These are phyloP conservation scores for Eledone cirrhosa DNA, from an alignment of 2,888 invertebrate genomes.

Conservation along the genomic window DNA sequence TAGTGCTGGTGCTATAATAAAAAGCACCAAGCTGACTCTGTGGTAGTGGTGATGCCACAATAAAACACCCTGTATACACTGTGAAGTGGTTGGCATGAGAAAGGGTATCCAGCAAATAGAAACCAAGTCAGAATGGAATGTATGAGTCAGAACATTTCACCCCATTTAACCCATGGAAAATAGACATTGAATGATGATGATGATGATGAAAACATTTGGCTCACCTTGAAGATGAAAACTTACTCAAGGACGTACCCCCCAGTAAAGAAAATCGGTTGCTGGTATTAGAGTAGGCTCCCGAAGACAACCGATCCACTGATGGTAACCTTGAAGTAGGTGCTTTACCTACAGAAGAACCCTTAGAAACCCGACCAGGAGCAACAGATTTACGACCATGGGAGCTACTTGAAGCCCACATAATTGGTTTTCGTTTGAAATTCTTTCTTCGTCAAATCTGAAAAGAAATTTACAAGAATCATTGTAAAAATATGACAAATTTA, in stretches of 20 bases:
- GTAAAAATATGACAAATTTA: too few species aligned
- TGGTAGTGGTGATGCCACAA: background rate
- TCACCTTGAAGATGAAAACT: background rate
- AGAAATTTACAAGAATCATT: too few species aligned
- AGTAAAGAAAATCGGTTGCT: background rate
- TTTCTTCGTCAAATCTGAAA: too few species aligned
- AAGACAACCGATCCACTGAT: constrained; percentile 14
- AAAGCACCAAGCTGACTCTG: too few species aligned
- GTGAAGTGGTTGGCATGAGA: too few species aligned
- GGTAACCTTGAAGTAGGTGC: background rate
- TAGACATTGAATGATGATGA: too few species aligned
- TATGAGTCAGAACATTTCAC: too few species aligned
- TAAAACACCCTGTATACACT: too few species aligned
- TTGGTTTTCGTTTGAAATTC: background rate
- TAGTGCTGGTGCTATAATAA: too few species aligned
- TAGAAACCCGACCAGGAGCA: constrained; percentile 3
- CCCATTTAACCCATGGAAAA: too few species aligned
- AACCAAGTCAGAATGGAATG: too few species aligned
- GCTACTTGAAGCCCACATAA: background rate
- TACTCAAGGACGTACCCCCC: constrained; percentile 1
- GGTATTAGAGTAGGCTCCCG: background rate
- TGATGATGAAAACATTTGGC: background rate
- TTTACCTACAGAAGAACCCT: background rate
- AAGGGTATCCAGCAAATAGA: too few species aligned
- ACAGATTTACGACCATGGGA: background rate